Percentiles rank a stretch among this genome's conserved stretches.
phyloP scores from a whole-genome alignment of 2,113 vertebrate species.

The Ictalurus punctatus region DNA sequence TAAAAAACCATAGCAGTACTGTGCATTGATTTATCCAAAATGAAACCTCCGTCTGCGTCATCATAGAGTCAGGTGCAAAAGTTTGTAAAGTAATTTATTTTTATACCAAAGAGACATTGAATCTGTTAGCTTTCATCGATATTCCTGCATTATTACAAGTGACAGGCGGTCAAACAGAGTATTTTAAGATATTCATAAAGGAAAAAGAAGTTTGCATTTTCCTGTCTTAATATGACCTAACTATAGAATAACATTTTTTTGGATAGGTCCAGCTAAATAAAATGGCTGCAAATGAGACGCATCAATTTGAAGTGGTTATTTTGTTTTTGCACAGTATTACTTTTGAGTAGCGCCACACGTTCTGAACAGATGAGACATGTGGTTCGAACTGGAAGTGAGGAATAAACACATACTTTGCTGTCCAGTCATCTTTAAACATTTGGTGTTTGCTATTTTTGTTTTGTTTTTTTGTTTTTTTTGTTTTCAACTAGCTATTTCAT shows the following conservation, averaged over 20 bases:
- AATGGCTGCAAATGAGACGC: neutral
- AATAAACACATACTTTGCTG: slow-evolving; percentile 7
- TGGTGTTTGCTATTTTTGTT: neutral
- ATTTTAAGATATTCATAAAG: neutral
- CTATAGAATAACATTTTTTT: neutral
- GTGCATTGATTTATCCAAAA: neutral
- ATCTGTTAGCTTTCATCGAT: neutral
- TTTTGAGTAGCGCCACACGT: neutral
- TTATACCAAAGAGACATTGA: neutral
- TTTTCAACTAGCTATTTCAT: neutral
- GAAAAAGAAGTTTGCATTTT: neutral
- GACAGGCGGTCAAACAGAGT: neutral
- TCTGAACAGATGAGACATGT: slow-evolving; percentile 12
- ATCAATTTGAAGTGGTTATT: neutral
- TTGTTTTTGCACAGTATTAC: neutral
- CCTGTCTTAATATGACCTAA: neutral
- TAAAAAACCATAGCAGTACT: slow-evolving; percentile 22
- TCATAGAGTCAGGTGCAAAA: neutral
- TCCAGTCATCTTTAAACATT: neutral
- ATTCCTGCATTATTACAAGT: neutral
- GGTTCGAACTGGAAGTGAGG: neutral
- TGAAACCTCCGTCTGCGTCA: neutral
- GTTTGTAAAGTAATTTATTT: neutral
- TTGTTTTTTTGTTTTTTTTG: neutral
- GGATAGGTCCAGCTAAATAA: neutral